Conservation (phyloP, 2,113 vertebrate genomes). For the Bubo scandiacus region DNA sequence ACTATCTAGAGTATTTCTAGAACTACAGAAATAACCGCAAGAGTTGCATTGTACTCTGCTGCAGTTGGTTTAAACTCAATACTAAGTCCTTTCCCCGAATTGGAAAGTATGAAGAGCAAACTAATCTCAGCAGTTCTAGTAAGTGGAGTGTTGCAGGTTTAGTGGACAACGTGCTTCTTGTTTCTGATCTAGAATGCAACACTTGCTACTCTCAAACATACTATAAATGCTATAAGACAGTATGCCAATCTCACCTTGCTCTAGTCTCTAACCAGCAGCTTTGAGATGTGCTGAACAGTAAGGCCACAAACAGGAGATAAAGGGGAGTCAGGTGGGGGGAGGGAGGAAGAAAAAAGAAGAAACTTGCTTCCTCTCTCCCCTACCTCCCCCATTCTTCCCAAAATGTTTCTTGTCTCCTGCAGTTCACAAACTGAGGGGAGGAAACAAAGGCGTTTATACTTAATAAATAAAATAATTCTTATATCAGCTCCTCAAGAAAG, state of each 20-base stretch:
- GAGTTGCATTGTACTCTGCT: not conserved
- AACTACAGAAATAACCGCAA: not conserved
- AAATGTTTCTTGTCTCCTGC: not conserved
- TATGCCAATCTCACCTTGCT: not conserved
- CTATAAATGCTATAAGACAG: not conserved
- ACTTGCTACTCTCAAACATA: not conserved
- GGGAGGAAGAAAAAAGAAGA: not conserved
- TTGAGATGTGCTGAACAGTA: not conserved
- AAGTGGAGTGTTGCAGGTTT: not conserved
- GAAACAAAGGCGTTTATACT: not conserved
- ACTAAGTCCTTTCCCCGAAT: not conserved
- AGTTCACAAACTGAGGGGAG: not conserved
- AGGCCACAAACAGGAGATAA: not conserved
- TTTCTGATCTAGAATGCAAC: not conserved
- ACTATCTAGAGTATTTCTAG: not conserved
- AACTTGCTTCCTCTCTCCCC: not conserved
- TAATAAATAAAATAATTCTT: no score
- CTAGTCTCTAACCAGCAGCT: not conserved
- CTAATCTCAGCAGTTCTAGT: not conserved
- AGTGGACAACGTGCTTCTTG: not conserved
- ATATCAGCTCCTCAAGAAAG: not conserved
- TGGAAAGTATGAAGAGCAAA: not conserved
- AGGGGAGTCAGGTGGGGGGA: not conserved
- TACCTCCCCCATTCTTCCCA: not conserved
- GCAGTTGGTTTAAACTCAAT: not conserved